phyloP scores from a whole-genome alignment of 2,797 vertebrate species.

The Clarias fuscus region DNA sequence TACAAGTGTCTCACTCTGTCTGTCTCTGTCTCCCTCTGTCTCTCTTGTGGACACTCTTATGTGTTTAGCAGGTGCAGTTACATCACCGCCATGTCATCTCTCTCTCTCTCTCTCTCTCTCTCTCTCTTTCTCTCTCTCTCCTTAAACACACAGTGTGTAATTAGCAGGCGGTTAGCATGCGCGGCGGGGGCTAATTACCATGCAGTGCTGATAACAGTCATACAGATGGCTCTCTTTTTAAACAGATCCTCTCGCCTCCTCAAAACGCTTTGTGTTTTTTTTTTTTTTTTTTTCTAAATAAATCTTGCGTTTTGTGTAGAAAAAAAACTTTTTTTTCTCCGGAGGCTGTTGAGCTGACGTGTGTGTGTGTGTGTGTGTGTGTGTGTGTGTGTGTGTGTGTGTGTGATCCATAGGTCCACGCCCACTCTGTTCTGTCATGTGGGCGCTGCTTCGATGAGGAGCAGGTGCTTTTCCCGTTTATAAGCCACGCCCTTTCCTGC shows the following conservation, averaged over 20 bases:
- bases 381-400: constrained; percentile 1
- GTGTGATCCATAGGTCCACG: constrained; percentile 64
- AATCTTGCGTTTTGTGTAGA: not conserved
- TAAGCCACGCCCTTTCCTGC: constrained; percentile 70
- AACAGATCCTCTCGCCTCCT: not conserved
- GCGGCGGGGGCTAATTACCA: constrained; percentile 17
- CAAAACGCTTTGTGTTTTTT: constrained; percentile 29
- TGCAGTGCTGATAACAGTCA: constrained; percentile 2
- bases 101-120: not conserved
- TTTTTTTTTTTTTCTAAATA: constrained; percentile 56
- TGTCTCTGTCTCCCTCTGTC: not conserved
- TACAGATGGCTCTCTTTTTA: constrained; percentile 16
- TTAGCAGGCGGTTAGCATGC: constrained; percentile 11
- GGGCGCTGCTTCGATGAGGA: constrained; percentile 73
- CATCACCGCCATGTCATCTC: not conserved
- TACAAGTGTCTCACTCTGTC: not conserved
- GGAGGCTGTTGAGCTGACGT: not conserved
- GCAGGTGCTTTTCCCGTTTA: constrained; percentile 72
- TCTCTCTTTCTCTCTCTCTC: not conserved
- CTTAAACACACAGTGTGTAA: constrained; percentile 18
- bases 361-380: not conserved
- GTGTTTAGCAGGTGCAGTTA: constrained; percentile 26
- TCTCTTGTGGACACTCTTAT: not conserved
- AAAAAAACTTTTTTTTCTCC: not conserved
- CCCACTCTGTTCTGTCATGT: constrained; percentile 74